These are phyloP conservation scores for Nephrotoma guestfalica DNA, from an alignment of 2,888 invertebrate genomes.

Conservation along the genomic window DNA sequence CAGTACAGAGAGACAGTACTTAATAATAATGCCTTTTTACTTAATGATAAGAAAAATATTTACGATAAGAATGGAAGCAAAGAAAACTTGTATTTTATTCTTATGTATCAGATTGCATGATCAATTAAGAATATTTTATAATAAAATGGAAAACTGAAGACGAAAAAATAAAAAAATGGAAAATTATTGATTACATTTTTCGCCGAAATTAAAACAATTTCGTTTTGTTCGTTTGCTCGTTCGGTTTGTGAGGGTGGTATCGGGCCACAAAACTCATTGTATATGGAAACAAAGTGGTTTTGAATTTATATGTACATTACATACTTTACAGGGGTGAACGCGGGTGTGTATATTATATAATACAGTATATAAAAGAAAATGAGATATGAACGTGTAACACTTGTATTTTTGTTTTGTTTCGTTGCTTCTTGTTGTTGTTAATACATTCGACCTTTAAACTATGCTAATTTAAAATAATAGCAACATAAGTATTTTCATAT, in stretches of 20 bases:
- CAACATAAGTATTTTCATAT: background rate
- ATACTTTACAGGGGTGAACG: background rate
- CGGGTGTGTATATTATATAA: too few relatives aligned
- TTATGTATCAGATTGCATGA: background rate
- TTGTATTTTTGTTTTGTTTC: background rate
- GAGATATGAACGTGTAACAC: background rate
- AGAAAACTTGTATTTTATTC: background rate
- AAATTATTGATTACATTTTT: background rate
- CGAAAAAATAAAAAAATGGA: background rate
- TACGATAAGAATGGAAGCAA: background rate
- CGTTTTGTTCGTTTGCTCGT: background rate
- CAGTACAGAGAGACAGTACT: background rate
- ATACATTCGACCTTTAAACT: background rate
- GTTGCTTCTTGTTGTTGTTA: background rate
- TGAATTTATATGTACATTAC: background rate
- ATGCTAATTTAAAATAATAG: background rate
- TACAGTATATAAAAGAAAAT: background rate
- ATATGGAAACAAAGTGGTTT: background rate
- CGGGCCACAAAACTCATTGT: background rate
- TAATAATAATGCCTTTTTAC: background rate
- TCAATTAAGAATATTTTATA: background rate
- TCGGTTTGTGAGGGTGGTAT: background rate
- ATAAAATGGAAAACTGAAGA: background rate
- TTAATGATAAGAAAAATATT: background rate
- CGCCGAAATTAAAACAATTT: background rate